Evolutionary conservation across 2,888 invertebrate genomes (phyloP), one percentile per base, ranked within the genome.

Genomic region (Agrypnus murinus): DNA sequence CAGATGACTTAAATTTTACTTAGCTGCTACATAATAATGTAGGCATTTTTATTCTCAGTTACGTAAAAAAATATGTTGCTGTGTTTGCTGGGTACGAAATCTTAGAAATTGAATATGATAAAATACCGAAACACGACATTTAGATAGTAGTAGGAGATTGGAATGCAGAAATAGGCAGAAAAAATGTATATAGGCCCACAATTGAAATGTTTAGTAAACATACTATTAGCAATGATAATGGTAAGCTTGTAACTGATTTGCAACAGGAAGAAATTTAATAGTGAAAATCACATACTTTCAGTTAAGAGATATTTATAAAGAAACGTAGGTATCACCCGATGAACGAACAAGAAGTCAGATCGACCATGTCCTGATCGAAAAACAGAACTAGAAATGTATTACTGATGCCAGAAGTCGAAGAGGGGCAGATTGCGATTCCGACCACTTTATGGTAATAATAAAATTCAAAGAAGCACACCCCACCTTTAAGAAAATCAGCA

Each of bases 251-350:
- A 3, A 25, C 19, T 19, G 50, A 50, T 50, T 50, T 50, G 50
- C 50, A n/a, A 19, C 19, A 31, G 50, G 7, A 50, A 50, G n/a
- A 50, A 25, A 50, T 43, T 4, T 43, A 1, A 43, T 43, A 12
- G 14, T 43, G n/a, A 43, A 14, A 12, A 43, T 2, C 14, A 43
- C 14, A 14, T 7, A 43, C 14, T 4, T 3, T n/a, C 43, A 2
- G n/a, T 14, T n/a, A n/a, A n/a, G n/a, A 43, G n/a, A 43, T 14
- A 50, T 50, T 9, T n/a, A 50, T 50, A 50, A 50, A 50, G 31
- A 19, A 17, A 50, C 6, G 19, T 50, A 19, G 50, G 14, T 50
- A 50, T 17, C 50, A 31, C 25, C 50, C 19, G 25, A 50, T 5
- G 50, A 19, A 19, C n/a, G 15, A 50, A 50, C 50, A 19, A 10